Evolutionary conservation across 1,140 invertebrate species (phyloP), one percentile per base, ranked within the genome.

Genomic region (Zaprionus africanus): DNA sequence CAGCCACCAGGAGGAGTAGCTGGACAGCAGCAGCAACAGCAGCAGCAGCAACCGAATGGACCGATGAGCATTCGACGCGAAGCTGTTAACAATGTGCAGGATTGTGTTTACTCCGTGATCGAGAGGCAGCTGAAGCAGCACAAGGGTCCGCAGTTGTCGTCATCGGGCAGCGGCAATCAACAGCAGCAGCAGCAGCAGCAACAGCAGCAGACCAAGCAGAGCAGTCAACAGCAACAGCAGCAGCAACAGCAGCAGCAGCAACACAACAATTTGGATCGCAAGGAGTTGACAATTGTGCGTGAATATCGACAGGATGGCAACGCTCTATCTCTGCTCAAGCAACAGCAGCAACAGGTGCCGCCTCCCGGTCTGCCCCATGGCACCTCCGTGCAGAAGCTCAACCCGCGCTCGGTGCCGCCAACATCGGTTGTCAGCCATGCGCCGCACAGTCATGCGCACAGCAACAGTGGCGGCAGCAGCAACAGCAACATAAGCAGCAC

Each of bases 241-340:
- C 92, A 15, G 92, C 94, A 82, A 7, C 80, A 79, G 2, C 81
- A 85, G 11, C 79, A 76, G 36, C 76, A 64, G 36, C 66, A 57
- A 19, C 66, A 70, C 19, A 82, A 83, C n/a, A 88, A 88, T 38
- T 1, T 94, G 93, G 85, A 90, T 0, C 85, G 85, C 31, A 90
- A 85, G n/a, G 85, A 90, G 62, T 93, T 95, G 31, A 93, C 93
- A 1, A 94, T 94, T 78, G 93, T 94, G 12, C 43, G 94, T 73
- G 93, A 94, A 64, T 95, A 93, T 61, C 93, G 94, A 3, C 92
- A 92, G 59, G 92, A 93, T 63, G 58, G 80, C 36, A 38, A 77
- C 66, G 56, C 69, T 3, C 19, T 84, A 64, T 49, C 69, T 1
- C 19, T 84, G 24, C 64, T 83, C 12, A 88, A 88, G 67, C 84